A percentile compares a stretch with the other conserved stretches of the same genome.
phyloP scores from a whole-genome alignment of 2,888 invertebrate species.

The Plebejus argus region DNA sequence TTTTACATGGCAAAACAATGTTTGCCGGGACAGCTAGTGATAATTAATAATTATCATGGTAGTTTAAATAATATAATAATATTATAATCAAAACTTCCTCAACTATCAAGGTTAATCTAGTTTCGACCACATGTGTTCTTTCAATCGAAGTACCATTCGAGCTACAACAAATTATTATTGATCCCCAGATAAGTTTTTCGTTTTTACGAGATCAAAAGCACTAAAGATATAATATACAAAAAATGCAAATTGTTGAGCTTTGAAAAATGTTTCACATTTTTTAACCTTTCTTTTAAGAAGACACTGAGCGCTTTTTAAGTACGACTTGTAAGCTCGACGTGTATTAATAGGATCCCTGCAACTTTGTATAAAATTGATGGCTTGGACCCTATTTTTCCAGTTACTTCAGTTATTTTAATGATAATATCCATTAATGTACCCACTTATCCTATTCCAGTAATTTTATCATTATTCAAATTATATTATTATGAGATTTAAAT shows the following conservation, averaged over 20 bases:
- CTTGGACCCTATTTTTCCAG: neutral
- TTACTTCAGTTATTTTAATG: constrained; percentile 23
- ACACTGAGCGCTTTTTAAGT: constrained; percentile 19
- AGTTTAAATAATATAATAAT: too few relatives aligned
- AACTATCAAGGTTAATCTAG: too few relatives aligned
- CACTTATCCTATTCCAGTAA: constrained; percentile 19
- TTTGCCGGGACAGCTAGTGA: too few relatives aligned
- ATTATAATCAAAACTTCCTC: too few relatives aligned
- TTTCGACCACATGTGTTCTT: too few relatives aligned
- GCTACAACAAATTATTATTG: too few relatives aligned
- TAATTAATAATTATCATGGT: too few relatives aligned
- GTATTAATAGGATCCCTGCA: constrained; percentile 22
- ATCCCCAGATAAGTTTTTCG: too few relatives aligned
- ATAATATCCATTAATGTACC: constrained; percentile 23
- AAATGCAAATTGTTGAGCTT: neutral
- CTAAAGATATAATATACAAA: neutral
- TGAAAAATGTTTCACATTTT: neutral
- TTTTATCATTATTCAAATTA: constrained; percentile 17
- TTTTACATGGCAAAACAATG: too few relatives aligned
- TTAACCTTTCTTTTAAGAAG: neutral
- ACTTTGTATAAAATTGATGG: constrained; percentile 26
- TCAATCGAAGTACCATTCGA: too few relatives aligned
- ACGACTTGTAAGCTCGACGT: constrained; percentile 21
- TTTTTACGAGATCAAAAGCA: too few relatives aligned
- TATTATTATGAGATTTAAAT: constrained; percentile 19